phyloP scores from a whole-genome alignment of 2,888 invertebrate genomes.

The Gasteruption jaculator region DNA sequence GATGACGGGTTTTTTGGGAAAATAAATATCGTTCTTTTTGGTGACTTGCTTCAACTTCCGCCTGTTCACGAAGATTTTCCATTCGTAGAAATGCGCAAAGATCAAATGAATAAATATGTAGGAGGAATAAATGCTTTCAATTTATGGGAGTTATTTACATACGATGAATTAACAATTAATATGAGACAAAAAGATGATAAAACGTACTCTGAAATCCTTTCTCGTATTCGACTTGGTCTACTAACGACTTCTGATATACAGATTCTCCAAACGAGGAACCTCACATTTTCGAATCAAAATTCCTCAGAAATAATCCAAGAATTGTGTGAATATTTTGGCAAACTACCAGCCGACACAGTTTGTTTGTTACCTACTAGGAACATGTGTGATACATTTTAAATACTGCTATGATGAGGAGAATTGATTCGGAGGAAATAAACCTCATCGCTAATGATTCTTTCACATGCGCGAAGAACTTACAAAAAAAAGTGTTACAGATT shows the following conservation, averaged over 20 bases:
- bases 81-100: constrained; percentile 24
- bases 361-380: constrained; percentile 24
- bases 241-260: constrained; percentile 4
- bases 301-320: constrained; percentile 22
- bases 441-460: constrained; percentile 21
- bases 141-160: constrained; percentile 32
- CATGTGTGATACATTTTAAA: constrained; percentile 28
- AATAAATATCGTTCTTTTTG: constrained; percentile 32
- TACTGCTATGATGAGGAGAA: constrained; percentile 26
- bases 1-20: constrained; percentile 36
- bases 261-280: constrained; percentile 13
- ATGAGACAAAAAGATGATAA: constrained; percentile 26
- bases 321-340: constrained; percentile 24
- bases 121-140: constrained; percentile 21
- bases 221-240: constrained; percentile 13
- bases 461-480: constrained; percentile 25
- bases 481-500: constrained; percentile 21
- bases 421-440: constrained; percentile 20
- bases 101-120: constrained; percentile 22
- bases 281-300: constrained; percentile 9
- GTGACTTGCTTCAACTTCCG: constrained; percentile 37
- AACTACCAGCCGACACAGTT: constrained; percentile 27
- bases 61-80: constrained; percentile 32
- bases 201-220: constrained; percentile 23
- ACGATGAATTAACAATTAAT: constrained; percentile 32